These are phyloP conservation scores for Dendrophyllia cribrosa DNA, from an alignment of 64 coral and sea anemone species.

Conservation along the genomic window DNA sequence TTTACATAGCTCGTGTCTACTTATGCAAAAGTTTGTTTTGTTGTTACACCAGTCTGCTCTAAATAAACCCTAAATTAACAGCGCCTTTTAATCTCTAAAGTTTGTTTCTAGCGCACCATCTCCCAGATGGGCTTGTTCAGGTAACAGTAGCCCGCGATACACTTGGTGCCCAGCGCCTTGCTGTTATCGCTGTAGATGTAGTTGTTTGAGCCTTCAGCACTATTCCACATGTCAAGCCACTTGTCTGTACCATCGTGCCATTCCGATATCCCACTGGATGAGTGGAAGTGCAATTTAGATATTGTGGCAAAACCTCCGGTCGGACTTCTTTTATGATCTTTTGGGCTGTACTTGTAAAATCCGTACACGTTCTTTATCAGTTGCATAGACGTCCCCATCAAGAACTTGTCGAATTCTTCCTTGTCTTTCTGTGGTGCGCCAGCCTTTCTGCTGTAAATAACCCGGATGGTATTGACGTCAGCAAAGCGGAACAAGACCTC, in stretches of 20 bases:
- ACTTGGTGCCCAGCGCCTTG: neutral
- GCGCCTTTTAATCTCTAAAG: too few species aligned
- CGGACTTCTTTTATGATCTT: conserved; percentile 43
- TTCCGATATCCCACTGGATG: conserved; percentile 39
- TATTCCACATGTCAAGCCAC: conserved; percentile 73
- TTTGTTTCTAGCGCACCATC: neutral
- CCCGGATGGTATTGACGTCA: too few species aligned
- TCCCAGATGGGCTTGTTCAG: conserved; percentile 7
- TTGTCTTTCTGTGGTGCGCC: neutral
- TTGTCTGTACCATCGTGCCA: conserved; percentile 12
- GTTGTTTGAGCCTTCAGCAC: neutral
- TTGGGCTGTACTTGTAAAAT: conserved; percentile 72
- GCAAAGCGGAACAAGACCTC: too few species aligned
- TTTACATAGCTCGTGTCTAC: too few species aligned
- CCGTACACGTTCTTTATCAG: conserved; percentile 15
- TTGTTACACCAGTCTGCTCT: too few species aligned
- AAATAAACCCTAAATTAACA: too few species aligned
- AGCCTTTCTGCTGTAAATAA: conserved; percentile 59
- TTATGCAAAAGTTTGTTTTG: too few species aligned
- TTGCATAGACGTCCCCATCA: conserved; percentile 47
- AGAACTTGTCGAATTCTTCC: conserved; percentile 33
- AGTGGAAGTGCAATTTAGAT: conserved; percentile 16
- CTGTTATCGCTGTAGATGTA: neutral
- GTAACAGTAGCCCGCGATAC: conserved; percentile 2
- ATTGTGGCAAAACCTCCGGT: conserved; percentile 51